Percentiles rank a stretch among this genome's conserved stretches.
These are phyloP conservation scores for Hirtodrosophila confusa DNA, from an alignment of 2,888 invertebrate genomes.

Conservation along the genomic window DNA sequence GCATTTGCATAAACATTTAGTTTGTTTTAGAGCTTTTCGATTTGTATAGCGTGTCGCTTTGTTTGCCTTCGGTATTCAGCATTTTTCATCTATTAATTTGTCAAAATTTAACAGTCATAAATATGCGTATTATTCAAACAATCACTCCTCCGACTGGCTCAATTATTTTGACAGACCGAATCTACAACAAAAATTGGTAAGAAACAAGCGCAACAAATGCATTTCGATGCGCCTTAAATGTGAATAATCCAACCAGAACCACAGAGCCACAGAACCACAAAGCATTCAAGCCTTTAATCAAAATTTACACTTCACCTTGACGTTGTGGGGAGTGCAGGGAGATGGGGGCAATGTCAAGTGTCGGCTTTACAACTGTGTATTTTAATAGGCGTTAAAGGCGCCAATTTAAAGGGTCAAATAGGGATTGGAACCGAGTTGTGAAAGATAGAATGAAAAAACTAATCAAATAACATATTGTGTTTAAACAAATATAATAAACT, in stretches of 20 bases:
- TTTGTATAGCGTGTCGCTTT: constrained; percentile 57
- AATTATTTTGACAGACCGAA: constrained; percentile 69
- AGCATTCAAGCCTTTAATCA: constrained; percentile 3
- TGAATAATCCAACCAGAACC: neutral
- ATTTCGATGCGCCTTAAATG: constrained; percentile 50
- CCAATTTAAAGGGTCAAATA: constrained; percentile 9
- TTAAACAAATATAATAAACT: too few species aligned
- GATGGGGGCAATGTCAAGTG: constrained; percentile 50
- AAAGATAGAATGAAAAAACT: neutral
- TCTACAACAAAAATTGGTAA: constrained; percentile 34
- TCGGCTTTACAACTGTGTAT: constrained; percentile 33
- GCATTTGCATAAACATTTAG: constrained; percentile 66
- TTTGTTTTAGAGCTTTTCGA: constrained; percentile 41
- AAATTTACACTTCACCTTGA: neutral
- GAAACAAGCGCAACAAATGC: constrained; percentile 66
- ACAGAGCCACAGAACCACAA: constrained; percentile 2
- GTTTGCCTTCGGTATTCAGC: constrained; percentile 20
- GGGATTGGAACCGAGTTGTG: neutral
- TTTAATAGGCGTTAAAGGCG: constrained; percentile 48
- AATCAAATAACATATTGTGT: neutral
- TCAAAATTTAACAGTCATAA: constrained; percentile 65
- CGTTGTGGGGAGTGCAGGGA: neutral
- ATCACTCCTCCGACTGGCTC: constrained; percentile 36
- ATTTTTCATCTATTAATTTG: constrained; percentile 67
- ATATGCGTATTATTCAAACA: constrained; percentile 58